Evolutionary conservation across 1,140 invertebrate species (phyloP), one percentile per base, ranked within the genome.

Genomic region (Epicauta chinensis): DNA sequence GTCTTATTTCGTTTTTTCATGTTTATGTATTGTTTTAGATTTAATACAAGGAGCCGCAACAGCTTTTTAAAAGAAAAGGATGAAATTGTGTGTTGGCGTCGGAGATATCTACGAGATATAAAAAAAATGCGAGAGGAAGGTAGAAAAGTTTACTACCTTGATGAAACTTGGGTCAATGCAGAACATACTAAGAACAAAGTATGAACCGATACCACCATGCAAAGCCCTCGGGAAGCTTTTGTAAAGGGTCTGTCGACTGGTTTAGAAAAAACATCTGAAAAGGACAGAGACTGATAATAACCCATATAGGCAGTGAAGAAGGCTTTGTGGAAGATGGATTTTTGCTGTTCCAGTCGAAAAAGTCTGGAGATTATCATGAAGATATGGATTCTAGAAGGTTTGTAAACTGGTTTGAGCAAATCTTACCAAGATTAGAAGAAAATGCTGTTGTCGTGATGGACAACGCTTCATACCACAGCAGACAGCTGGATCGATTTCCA

Each of bases 241-340:
- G 36, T 53, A 7, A 36, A 40, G 13, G 61, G 62, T 2, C 41
- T 64, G 16, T 55, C 58, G 3, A 58, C 58, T 30, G 60, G 62
- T 9, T 52, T 64, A 47, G 62, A 62, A 60, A 41, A 51, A 39
- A 60, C 60, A 30, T 32, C n/a, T 59, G 60, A 50, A 68, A 65
- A 42, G 57, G 64, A 14, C 61, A 56, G 58, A 51, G 63, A 13
- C 34, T 66, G 11, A 62, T 67, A 39, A 60, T 60, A 37, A 23
- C 37, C 31, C 59, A 66, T 53, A 64, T 66, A 38, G 63, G 63
- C 37, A 48, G 53, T 15, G 58, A 66, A 40, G 53, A 59, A 53
- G 61, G 60, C n/a, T 65, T 68, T 41, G 35, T 66, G 12, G 55
- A 62, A 17, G 59, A 50, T 13, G 53, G 56, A 3, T 23, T 62